Evolutionary conservation across 2,797 vertebrate genomes (phyloP), one percentile per base, ranked within the genome.

Genomic region (Synaphobranchus kaupii): DNA sequence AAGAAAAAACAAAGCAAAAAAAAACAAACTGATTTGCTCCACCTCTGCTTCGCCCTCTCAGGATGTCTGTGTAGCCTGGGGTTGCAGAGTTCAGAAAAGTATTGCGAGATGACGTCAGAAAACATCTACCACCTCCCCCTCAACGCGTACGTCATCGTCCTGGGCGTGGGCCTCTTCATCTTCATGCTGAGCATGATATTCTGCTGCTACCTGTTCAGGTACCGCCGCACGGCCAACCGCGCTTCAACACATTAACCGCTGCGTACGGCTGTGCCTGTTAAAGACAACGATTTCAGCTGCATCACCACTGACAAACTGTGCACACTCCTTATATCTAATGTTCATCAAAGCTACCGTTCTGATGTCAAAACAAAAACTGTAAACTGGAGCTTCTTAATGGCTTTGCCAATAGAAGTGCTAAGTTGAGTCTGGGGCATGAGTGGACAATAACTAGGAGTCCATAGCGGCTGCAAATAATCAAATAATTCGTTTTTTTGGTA

Each of bases 141-240:
- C 94, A 97, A 97, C 88, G 94, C 97, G 54, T 97, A 96, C 83
- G 95, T 97, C 92, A 96, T 97, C 84, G 95, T 97, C 85, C 92
- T 97, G 95, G 97, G 96, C 93, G 96, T 97, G 10, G 97, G 96
- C 91, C 94, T 97, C 88, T 96, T 97, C 85, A 95, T 97, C 93
- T 96, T 97, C 91, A 96, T 97, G 95, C 95, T 97, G 92, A 97
- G 96, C 92, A 95, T 97, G 92, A 96, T 97, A 91, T 97, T 97
- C 94, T 97, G 96, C 95, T 97, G 96, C 93, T 97, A 97, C 93
- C 93, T 97, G 86, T 97, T 97, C 95, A 96, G 96, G 97, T 96
- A 90, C 34, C 22, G 44, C 34, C 6, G 17, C 39, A 17, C 73
- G 6, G 73, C 6, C 39, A 3, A n/a, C 28, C 13, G 81, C 39